A percentile compares a stretch with the other conserved stretches of the same genome.
These are phyloP conservation scores for Cathartes aura DNA, from an alignment of 2,113 vertebrate genomes.

Conservation along the genomic window DNA sequence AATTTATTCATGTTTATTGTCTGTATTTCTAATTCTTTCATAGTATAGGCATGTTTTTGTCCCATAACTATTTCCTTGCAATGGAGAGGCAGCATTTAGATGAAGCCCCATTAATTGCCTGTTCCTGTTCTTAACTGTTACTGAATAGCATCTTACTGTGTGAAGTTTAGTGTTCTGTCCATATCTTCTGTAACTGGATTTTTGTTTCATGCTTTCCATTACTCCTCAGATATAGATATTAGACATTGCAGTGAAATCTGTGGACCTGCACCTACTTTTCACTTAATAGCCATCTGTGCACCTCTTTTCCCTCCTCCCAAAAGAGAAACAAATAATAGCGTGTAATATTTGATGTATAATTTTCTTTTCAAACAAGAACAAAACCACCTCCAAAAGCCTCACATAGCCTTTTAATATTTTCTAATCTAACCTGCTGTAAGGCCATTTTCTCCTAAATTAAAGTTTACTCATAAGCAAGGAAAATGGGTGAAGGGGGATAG, in stretches of 20 bases:
- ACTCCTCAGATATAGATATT: neutral
- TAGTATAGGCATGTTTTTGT: neutral
- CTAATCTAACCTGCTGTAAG: neutral
- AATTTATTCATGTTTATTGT: neutral
- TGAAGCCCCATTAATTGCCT: neutral
- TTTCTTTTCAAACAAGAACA: neutral
- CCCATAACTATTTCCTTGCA: neutral
- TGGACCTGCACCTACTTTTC: neutral
- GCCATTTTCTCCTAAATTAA: neutral
- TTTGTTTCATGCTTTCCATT: neutral
- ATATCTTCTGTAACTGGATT: neutral
- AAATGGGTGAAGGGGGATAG: neutral
- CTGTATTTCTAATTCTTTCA: neutral
- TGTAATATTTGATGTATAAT: neutral
- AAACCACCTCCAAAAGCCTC: neutral
- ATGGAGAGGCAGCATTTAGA: neutral
- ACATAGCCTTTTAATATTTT: neutral
- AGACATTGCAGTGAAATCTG: neutral
- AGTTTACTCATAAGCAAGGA: neutral
- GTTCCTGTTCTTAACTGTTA: neutral
- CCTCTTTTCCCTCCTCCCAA: neutral
- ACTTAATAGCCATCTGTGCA: neutral
- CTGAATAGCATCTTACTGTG: neutral
- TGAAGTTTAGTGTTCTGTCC: neutral
- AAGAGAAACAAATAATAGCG: neutral